Evolutionary conservation across 2,888 invertebrate species (phyloP), one percentile per base, ranked within the genome.

Genomic region (Seira ritae): DNA sequence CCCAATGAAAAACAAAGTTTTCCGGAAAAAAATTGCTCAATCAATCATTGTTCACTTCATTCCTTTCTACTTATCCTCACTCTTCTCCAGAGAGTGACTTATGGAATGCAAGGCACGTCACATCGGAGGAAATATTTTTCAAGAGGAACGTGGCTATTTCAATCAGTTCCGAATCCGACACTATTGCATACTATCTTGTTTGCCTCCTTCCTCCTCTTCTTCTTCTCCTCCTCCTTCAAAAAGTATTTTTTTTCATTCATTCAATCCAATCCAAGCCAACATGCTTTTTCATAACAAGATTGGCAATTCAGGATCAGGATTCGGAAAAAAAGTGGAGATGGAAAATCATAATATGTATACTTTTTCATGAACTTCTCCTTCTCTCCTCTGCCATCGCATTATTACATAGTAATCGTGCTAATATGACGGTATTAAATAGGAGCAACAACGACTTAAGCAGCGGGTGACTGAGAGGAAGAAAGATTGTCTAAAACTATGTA

Each of bases 401-500:
- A 62, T 62, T 62, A 62, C 62, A 62, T 60, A 60, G 60, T 60
- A 62, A 23, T 65, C 60, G 20, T 60, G 22, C 19, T 62, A 31
- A 68, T 75, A 55, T 23, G 67, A 50, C 42, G 50, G 67, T 67
- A 73, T 73, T 80, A 80, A 73, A 67, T 67, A 60, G 73, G 46
- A 73, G 67, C 24, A 66, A 79, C 72, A 78, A 60, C 73, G 72
- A 80, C 17, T 68, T 73, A 68, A 73, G 20, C 80, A 80, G 80
- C 80, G 65, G 80, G 80, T 67, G 68, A 67, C 19, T 22, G 50
- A 67, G 62, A 46, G 37, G n/a, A 20, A 70, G 24, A 42, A 17
- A 70, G 3, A 37, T 24, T 46, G 19, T 31, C 69, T 17, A 15
- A 55, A 55, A 17, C 1, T 17, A 17, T 55, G 3, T 71, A 10